Conservation (phyloP, 2,797 vertebrate genomes). For the Protonibea diacanthus region DNA sequence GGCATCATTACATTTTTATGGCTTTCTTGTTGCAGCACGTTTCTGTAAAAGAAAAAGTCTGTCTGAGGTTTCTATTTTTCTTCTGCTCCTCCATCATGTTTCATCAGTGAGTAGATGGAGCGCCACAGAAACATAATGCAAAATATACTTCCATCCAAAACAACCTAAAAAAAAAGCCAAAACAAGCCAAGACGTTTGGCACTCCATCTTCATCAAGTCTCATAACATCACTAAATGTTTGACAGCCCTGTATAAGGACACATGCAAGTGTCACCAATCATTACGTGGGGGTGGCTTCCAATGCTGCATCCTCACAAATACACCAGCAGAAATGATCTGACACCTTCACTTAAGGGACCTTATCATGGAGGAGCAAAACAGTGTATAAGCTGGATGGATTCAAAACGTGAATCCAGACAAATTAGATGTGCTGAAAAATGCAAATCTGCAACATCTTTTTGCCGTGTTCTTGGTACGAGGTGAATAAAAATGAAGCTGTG, state of each 20-base stretch:
- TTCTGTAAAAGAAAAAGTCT: neutral
- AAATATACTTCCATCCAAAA: slow-evolving; percentile 4
- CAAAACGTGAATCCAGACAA: no score
- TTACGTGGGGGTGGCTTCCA: slow-evolving; percentile 13
- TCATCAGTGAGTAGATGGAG: neutral
- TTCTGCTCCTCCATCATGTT: neutral
- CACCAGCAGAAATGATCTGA: slow-evolving; percentile 10
- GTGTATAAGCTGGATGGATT: neutral
- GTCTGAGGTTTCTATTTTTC: neutral
- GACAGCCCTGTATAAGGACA: slow-evolving; percentile 26
- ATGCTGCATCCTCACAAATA: slow-evolving; percentile 6
- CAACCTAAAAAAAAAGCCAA: neutral
- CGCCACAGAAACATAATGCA: neutral
- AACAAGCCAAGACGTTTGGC: neutral
- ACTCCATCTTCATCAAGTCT: slow-evolving; percentile 2
- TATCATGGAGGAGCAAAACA: neutral
- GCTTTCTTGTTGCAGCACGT: neutral
- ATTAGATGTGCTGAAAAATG: neutral
- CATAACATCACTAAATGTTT: neutral
- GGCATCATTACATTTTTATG: neutral
- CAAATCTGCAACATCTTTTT: neutral
- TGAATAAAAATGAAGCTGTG: slow-evolving; percentile 24
- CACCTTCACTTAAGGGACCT: neutral
- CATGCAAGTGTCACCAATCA: slow-evolving; percentile 35
- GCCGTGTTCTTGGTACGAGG: neutral